Percentiles rank a stretch among this genome's conserved stretches.
These are phyloP conservation scores for Climacteris rufus DNA, from an alignment of 2,113 vertebrate genomes.

Conservation along the genomic window DNA sequence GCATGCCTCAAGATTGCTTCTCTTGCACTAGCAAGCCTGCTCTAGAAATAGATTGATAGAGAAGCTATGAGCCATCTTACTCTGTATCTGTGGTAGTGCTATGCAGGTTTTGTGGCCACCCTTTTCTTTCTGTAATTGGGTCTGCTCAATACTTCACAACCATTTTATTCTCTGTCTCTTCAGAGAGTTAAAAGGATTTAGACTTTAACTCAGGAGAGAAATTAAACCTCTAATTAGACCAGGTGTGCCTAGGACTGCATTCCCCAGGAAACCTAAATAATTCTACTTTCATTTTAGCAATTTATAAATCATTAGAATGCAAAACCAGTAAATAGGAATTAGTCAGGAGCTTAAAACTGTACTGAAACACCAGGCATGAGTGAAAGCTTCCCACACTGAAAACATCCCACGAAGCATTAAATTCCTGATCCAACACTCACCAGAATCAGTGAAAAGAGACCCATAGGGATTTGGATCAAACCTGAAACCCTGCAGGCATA, in stretches of 20 bases:
- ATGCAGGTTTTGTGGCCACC: not conserved
- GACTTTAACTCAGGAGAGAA: constrained; percentile 21
- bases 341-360: constrained; percentile 12
- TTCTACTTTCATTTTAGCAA: constrained; percentile 7
- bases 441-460: not conserved
- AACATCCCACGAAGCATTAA: not conserved
- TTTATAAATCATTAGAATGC: constrained; percentile 14
- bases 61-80: not conserved
- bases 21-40: not conserved
- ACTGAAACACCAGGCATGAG: not conserved
- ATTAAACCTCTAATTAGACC: constrained; percentile 59
- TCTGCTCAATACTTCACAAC: not conserved
- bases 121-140: not conserved
- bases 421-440: not conserved
- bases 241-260: constrained; percentile 11
- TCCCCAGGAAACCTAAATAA: constrained; percentile 4
- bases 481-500: not conserved
- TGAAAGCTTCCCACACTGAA: not conserved
- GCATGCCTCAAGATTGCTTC: not conserved
- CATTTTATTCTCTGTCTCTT: not conserved
- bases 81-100: not conserved
- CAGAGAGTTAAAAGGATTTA: constrained; percentile 21
- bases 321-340: constrained; percentile 37
- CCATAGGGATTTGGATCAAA: not conserved
- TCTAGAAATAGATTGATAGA: not conserved